Evolutionary conservation across 2,113 vertebrate genomes (phyloP), one percentile per base, ranked within the genome.

Genomic region (Andinoacara biseriatus): DNA sequence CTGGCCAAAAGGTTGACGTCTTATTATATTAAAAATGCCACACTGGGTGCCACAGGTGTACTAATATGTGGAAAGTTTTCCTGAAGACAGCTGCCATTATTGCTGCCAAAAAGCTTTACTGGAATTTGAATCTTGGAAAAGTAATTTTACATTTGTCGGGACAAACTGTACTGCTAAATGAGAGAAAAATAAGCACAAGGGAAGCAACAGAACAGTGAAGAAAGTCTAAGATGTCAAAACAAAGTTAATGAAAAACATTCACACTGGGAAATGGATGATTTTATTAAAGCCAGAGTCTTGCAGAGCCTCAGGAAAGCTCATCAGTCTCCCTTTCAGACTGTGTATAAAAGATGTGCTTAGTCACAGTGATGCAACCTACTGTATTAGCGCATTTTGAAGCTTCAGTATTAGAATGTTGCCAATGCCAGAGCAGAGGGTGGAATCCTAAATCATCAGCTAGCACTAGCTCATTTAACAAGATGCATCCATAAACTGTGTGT

Each of bases 71-170:
- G 22, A 17, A 58, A 10, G 49, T 56, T 33, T 59, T 43, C 13
- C 11, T 33, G 43, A 24, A 33, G n/a, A 22, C 29, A 61, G 15
- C 14, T 65, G 49, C 15, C 15, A 52, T 52, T 52, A 52, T 52
- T 3, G 3, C 43, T 31, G 29, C 43, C 65, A 69, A 3, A 52
- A 52, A 69, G 24, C 43, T 52, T 69, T 49, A 52, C 14, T 78
- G 65, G 40, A 58, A 78, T 76, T 56, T 74, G 43, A 78, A 74
- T 58, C 29, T 63, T 22, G 13, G 46, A 78, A 69, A 76, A 2
- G 17, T 84, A 69, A 29, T 69, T 81, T 85, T 56, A 65, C 35
- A 65, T 52, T 60, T 65, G 26, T 74, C 35, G 18, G 35, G 72
- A 60, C 57, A 62, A 26, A 75, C 60, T 33, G 57, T 86, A 18